Evolutionary conservation across 2,888 invertebrate species (phyloP).

Genomic region (Fabriciana adippe): DNA sequence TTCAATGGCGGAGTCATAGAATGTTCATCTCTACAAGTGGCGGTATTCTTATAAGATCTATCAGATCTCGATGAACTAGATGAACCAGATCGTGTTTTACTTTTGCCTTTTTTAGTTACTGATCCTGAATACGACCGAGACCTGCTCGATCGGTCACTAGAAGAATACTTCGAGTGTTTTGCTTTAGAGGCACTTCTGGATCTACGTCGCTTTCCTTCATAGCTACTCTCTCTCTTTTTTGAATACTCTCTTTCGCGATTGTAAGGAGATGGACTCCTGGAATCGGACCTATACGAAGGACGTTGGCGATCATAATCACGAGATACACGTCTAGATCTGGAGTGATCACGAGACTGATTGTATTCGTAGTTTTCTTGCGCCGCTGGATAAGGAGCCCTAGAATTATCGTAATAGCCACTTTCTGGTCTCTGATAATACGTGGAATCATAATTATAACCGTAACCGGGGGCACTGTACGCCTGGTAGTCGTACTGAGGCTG

Average conservation of each 20-base stretch:
- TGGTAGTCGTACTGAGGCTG: conserved; percentile 65
- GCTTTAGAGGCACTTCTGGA: conserved; percentile 59
- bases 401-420: conserved; percentile 54
- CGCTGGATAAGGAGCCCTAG: conserved; percentile 46
- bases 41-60: conserved; percentile 55
- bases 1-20: conserved; percentile 57
- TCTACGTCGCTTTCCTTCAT: conserved; percentile 50
- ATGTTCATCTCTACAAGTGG: conserved; percentile 45
- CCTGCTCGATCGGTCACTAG: conserved; percentile 64
- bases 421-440: conserved; percentile 60
- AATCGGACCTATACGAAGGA: conserved; percentile 56
- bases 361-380: conserved; percentile 46
- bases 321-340: conserved; percentile 48
- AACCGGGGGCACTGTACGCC: conserved; percentile 56
- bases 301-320: conserved; percentile 50
- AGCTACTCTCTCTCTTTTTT: conserved; percentile 58
- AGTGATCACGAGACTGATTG: conserved; percentile 43
- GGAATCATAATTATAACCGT: conserved; percentile 61
- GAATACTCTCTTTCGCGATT: conserved; percentile 57
- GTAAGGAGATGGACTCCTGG: conserved; percentile 64
- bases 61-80: conserved; percentile 62
- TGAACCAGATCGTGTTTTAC: conserved; percentile 42
- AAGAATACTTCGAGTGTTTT: conserved; percentile 62
- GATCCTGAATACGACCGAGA: conserved; percentile 62
- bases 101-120: conserved; percentile 41